Evolutionary conservation across 2,888 invertebrate genomes (phyloP).

Genomic region (Augochlorella aurata): DNA sequence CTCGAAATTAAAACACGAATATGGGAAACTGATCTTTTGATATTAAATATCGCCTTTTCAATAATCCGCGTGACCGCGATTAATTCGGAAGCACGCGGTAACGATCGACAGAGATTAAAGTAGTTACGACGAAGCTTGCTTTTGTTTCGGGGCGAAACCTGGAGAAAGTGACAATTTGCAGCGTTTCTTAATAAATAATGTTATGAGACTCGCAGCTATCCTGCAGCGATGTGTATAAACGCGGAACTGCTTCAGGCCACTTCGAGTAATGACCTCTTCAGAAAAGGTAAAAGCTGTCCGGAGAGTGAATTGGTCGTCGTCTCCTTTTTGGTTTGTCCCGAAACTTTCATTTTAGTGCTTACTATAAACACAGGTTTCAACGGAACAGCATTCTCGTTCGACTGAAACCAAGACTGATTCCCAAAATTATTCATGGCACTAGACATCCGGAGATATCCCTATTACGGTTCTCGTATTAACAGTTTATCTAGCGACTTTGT

Average conservation of each 20-base stretch:
- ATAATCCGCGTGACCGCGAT: background rate
- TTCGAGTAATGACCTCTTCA: constrained; percentile 41
- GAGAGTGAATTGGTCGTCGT: constrained; percentile 37
- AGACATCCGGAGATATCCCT: too few species aligned
- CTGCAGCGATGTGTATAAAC: constrained; percentile 30
- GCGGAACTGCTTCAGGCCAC: constrained; percentile 43
- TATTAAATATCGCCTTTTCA: background rate
- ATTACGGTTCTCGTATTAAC: too few species aligned
- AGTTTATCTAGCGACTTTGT: too few species aligned
- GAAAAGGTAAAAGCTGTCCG: constrained; percentile 33
- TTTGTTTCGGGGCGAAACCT: background rate
- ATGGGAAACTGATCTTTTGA: background rate
- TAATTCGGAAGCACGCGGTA: background rate
- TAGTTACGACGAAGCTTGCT: background rate
- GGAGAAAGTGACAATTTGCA: constrained; percentile 24
- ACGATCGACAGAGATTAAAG: background rate
- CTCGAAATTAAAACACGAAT: background rate
- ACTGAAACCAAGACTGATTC: background rate
- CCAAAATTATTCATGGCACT: background rate
- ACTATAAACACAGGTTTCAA: constrained; percentile 25
- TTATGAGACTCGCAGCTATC: constrained; percentile 18
- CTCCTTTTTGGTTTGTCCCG: constrained; percentile 17
- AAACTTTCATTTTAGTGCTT: constrained; percentile 37
- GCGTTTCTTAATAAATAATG: constrained; percentile 43
- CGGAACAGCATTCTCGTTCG: background rate